Evolutionary conservation across 2,113 vertebrate species (phyloP).

Genomic region (Benitochromis conjunctus): DNA sequence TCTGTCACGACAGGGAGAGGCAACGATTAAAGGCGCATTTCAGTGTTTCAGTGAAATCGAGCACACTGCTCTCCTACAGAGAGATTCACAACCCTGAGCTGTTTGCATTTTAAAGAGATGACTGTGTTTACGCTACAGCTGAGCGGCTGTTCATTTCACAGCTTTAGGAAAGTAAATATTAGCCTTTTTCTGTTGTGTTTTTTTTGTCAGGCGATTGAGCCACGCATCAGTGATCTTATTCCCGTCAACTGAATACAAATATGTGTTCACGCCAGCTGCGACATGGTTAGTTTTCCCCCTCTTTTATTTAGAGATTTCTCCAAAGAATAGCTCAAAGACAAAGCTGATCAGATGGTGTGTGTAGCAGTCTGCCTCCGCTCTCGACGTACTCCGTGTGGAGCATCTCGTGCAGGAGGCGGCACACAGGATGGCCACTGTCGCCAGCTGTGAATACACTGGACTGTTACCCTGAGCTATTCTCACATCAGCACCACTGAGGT

Average conservation of each 20-base stretch:
- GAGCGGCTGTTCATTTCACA: slow-evolving; percentile 1
- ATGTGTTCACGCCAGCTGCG: slow-evolving; percentile 30
- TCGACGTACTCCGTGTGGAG: background rate
- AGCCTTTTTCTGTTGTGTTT: rapidly evolving
- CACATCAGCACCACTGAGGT: background rate
- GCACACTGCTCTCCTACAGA: background rate
- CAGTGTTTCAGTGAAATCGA: background rate
- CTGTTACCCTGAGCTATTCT: background rate
- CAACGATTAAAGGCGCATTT: background rate
- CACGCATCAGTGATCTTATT: slow-evolving; percentile 29
- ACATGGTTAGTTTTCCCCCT: rapidly evolving
- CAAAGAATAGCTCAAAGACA: background rate
- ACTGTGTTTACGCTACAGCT: background rate
- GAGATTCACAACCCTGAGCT: background rate
- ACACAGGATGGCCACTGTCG: background rate
- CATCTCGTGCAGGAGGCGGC: background rate
- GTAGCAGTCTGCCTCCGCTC: background rate
- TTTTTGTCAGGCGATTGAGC: background rate
- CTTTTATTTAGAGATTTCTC: background rate
- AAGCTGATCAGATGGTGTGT: background rate
- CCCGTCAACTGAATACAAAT: slow-evolving; percentile 17
- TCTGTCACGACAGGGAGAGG: background rate
- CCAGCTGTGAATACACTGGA: background rate
- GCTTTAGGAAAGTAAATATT: background rate
- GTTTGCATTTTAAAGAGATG: background rate